These are phyloP conservation scores for Sylvietta virens DNA, from an alignment of 2,113 vertebrate genomes.

Conservation along the genomic window DNA sequence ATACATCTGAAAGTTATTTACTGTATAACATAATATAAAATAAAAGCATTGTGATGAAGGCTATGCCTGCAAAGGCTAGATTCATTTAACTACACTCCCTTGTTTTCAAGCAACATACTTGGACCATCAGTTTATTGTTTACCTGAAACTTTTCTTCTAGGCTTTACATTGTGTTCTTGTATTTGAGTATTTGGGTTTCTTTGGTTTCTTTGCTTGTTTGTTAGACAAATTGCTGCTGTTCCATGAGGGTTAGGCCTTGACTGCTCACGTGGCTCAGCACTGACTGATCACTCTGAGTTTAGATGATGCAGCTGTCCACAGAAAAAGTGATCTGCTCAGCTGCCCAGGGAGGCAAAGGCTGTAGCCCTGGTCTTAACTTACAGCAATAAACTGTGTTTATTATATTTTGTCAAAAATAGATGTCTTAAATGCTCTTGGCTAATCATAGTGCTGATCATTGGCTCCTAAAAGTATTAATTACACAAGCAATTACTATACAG, in stretches of 20 bases:
- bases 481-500: background rate
- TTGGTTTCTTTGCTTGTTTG: background rate
- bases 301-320: background rate
- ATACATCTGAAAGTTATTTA: background rate
- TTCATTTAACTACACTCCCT: background rate
- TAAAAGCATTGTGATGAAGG: background rate
- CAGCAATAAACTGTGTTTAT: background rate
- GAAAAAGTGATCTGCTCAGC: background rate
- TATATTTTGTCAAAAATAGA: background rate
- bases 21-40: background rate
- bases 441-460: background rate
- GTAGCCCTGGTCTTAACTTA: background rate
- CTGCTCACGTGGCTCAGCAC: accelerated
- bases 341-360: background rate
- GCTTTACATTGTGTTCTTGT: background rate
- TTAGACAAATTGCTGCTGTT: background rate
- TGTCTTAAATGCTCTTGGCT: background rate
- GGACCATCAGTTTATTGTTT: background rate
- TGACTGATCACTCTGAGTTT: background rate
- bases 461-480: background rate
- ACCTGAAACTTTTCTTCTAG: background rate
- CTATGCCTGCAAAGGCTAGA: background rate
- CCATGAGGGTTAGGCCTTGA: background rate
- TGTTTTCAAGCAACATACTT: background rate
- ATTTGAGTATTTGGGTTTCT: background rate